These are phyloP conservation scores for Larimichthys crocea DNA, from an alignment of 2,113 vertebrate genomes.

Conservation along the genomic window DNA sequence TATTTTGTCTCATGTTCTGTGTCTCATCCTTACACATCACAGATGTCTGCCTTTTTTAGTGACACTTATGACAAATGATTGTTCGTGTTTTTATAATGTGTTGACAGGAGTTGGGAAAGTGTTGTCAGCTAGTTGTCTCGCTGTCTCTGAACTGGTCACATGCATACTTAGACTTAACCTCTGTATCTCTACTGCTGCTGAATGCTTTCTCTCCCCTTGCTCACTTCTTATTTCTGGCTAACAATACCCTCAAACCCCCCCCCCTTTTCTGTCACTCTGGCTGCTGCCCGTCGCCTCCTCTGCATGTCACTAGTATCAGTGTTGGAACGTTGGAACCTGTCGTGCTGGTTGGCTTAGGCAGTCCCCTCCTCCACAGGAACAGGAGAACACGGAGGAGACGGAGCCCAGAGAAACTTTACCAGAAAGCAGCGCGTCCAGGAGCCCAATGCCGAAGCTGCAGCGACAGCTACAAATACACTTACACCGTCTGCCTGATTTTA, in stretches of 20 bases:
- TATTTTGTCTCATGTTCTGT: background rate
- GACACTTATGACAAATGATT: background rate
- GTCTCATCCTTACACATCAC: background rate
- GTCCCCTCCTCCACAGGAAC: slow-evolving; percentile 81
- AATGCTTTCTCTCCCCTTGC: slow-evolving; percentile 30
- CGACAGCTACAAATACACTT: slow-evolving; percentile 75
- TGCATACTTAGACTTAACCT: background rate
- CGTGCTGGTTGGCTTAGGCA: slow-evolving; percentile 84
- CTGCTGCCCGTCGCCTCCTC: slow-evolving; percentile 62
- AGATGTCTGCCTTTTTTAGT: background rate
- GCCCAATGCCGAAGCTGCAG: slow-evolving; percentile 67
- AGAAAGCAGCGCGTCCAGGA: slow-evolving; percentile 63
- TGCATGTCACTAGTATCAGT: slow-evolving; percentile 77
- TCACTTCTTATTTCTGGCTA: slow-evolving; percentile 34
- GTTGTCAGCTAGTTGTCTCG: background rate
- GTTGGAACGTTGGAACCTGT: slow-evolving; percentile 69
- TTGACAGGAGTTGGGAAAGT: too few species aligned
- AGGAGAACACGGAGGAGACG: slow-evolving; percentile 65
- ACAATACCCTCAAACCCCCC: slow-evolving; percentile 25
- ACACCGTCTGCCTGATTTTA: slow-evolving; percentile 77
- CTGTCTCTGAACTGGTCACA: background rate
- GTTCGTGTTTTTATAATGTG: too few species aligned
- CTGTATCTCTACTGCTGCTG: slow-evolving; percentile 14
- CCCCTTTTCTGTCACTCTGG: slow-evolving; percentile 51
- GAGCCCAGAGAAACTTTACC: slow-evolving; percentile 68